Conservation (phyloP, 2,113 vertebrate species). For the Corvus hawaiiensis region DNA sequence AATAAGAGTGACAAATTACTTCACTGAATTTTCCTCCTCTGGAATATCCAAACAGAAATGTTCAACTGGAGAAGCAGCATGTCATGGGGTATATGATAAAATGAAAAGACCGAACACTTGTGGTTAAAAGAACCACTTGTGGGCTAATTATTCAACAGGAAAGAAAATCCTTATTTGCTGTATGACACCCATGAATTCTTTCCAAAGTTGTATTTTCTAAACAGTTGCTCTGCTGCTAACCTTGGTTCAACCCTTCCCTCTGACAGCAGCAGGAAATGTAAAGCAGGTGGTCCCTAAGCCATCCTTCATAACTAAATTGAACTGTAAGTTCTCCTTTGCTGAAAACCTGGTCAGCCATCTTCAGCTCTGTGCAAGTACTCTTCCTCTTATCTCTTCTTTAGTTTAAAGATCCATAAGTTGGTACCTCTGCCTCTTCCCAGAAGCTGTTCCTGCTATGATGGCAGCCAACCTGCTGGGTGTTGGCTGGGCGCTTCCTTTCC, state of each 20-base stretch:
- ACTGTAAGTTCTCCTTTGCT: neutral
- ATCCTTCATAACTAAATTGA: accelerated
- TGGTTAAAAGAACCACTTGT: neutral
- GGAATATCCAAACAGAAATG: neutral
- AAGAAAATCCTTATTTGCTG: neutral
- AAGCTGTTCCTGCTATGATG: accelerated
- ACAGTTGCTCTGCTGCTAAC: neutral
- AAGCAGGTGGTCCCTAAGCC: neutral
- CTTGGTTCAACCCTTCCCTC: neutral
- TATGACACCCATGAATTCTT: neutral
- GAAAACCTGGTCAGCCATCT: neutral
- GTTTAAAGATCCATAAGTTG: neutral
- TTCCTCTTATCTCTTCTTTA: neutral
- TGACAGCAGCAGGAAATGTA: neutral
- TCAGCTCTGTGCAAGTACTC: neutral
- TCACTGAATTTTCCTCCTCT: neutral
- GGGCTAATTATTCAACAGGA: neutral
- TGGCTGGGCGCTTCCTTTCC: neutral
- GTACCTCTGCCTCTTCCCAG: neutral
- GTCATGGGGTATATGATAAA: neutral
- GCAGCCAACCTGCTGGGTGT: neutral
- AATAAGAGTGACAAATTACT: neutral
- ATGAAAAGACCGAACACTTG: neutral
- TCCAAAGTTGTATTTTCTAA: neutral
- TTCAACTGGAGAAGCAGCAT: neutral